A percentile compares a stretch with the other conserved stretches of the same genome.
phyloP scores from a whole-genome alignment of 2,888 invertebrate species.

The Herminia tarsipennalis region DNA sequence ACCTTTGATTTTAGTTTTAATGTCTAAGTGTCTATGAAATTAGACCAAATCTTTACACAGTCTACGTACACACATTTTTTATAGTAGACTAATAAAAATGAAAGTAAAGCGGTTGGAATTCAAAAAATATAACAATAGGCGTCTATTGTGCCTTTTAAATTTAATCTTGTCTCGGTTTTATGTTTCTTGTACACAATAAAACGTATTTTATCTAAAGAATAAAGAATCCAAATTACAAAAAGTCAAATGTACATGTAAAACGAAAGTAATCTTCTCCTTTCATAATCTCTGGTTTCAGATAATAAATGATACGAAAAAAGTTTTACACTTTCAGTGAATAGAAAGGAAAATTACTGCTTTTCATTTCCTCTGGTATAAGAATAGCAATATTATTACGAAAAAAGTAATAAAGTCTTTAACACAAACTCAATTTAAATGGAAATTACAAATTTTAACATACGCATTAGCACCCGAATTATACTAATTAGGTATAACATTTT shows the following conservation, averaged over 20 bases:
- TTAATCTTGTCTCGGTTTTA: conserved; percentile 7
- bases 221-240: conserved; percentile 7
- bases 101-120: neutral
- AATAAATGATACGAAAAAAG: conserved; percentile 15
- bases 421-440: conserved; percentile 30
- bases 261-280: conserved; percentile 11
- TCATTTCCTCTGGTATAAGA: conserved; percentile 22
- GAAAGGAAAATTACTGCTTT: conserved; percentile 25
- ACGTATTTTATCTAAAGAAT: conserved; percentile 7
- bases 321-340: conserved; percentile 17
- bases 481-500: conserved; percentile 34
- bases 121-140: neutral
- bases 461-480: conserved; percentile 38
- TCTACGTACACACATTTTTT: too few species aligned
- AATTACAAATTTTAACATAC: conserved; percentile 35
- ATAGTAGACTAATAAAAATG: too few species aligned
- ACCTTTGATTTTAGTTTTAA: too few species aligned
- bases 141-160: conserved; percentile 9
- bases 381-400: conserved; percentile 27
- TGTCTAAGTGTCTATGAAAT: too few species aligned
- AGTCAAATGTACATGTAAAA: conserved; percentile 3
- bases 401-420: conserved; percentile 22
- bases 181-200: conserved; percentile 8
- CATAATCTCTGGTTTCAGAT: conserved; percentile 10
- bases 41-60: too few species aligned